Base-by-base conservation (phyloP, 2,888 invertebrate genomes). In the Blastobasis lacticolella region DNA sequence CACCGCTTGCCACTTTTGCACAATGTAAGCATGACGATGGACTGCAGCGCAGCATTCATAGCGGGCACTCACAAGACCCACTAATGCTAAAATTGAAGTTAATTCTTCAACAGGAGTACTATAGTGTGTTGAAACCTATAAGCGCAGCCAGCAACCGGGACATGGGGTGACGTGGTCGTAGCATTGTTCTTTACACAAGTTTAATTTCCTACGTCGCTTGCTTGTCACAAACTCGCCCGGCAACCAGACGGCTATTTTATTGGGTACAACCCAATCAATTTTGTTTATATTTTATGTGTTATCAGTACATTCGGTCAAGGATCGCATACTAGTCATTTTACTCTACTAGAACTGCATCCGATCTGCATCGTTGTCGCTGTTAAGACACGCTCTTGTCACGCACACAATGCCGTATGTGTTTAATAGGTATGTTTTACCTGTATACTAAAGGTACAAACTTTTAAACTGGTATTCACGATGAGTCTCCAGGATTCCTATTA, bases 31-130 rank as follows among this genome's bases (percentile, higher is more conserved):
- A 48, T 52, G 52, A 44, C 48, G 48, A 44, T 45, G 7, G 45
- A 52, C 52, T 52, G 49, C 40, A 48, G 52, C 48, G 46, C 49
- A 48, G 48, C 48, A 52, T 52, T 10, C 45, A 52, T 45, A 48
- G 52, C 48, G 48, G 42, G 48, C 37, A 52, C 45, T 49, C 41
- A 52, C 42, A 48, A 52, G 41, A 52, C 41, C 41, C 41, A 40
- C 41, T 40, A 40, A 6, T 45, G 45, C 45, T 45, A 45, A 2
- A 45, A 23, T 45, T 45, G 45, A 45, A 45, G 41, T 40, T 40
- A 40, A 8, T 40, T 40, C 4, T 40, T 40, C 41, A 40, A 38
- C 40, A 47, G 47, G 47, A 47, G 38, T 47, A n/a, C n/a, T n/a
- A n/a, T n/a, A n/a, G n/a, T n/a, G n/a, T n/a, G n/a, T n/a, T n/a